Evolutionary conservation across 2,888 invertebrate species (phyloP).

Genomic region (Himalopsyche kuldschensis): DNA sequence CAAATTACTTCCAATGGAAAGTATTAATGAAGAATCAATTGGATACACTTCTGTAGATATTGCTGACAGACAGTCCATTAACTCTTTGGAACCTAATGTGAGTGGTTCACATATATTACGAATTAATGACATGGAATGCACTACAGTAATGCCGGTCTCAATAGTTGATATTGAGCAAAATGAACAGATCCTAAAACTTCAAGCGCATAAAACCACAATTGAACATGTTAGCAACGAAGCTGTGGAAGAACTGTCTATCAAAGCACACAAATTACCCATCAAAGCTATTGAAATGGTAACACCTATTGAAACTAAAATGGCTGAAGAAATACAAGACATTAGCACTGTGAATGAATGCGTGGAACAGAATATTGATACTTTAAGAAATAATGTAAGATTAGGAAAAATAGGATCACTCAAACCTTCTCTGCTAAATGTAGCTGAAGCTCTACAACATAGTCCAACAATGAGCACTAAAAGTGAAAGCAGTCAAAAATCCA

Average conservation of each 20-base stretch:
- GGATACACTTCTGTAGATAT: not conserved
- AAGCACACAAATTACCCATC: slow-evolving; percentile 28
- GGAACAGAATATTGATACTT: slow-evolving; percentile 43
- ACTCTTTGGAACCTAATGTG: slow-evolving; percentile 58
- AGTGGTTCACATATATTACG: slow-evolving; percentile 58
- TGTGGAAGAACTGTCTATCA: not conserved
- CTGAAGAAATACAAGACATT: slow-evolving; percentile 29
- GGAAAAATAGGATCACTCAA: slow-evolving; percentile 28
- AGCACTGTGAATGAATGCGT: slow-evolving; percentile 15
- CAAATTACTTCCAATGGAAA: slow-evolving; percentile 45
- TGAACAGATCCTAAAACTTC: slow-evolving; percentile 1
- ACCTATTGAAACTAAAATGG: slow-evolving; percentile 33
- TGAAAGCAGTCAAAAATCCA: slow-evolving; percentile 55
- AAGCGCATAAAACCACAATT: not conserved
- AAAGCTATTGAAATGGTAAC: slow-evolving; percentile 19
- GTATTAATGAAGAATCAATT: not conserved
- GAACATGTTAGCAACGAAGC: not conserved
- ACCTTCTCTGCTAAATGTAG: slow-evolving; percentile 49
- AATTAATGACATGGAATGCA: slow-evolving; percentile 53
- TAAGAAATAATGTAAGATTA: not conserved
- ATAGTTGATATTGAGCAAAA: slow-evolving; percentile 13
- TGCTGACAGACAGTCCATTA: slow-evolving; percentile 54
- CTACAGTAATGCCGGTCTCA: not conserved
- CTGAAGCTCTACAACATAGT: slow-evolving; percentile 53
- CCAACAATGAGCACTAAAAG: slow-evolving; percentile 53